These are phyloP conservation scores for Lampris incognitus DNA, from an alignment of 2,113 vertebrate genomes.

Conservation along the genomic window DNA sequence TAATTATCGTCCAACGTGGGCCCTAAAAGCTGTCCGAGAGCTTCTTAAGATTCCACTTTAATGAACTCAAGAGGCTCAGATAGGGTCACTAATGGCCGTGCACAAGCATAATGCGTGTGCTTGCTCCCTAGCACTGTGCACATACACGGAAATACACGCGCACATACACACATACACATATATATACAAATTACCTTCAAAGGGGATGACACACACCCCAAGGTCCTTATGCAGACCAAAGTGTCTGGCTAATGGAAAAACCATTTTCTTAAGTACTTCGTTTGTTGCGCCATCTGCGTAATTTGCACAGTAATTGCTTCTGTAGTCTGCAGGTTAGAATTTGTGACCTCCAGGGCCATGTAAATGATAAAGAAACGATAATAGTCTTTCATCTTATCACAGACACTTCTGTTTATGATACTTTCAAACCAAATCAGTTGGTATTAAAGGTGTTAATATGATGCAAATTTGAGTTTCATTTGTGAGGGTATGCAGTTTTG, in stretches of 20 bases:
- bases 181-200: conserved; percentile 28
- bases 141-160: conserved; percentile 34
- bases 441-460: conserved; percentile 27
- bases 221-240: conserved; percentile 69
- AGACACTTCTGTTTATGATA: conserved; percentile 29
- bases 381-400: conserved; percentile 46
- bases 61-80: conserved; percentile 15
- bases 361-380: conserved; percentile 62
- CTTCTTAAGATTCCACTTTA: conserved; percentile 11
- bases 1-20: conserved; percentile 27
- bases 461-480: conserved; percentile 17
- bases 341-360: conserved; percentile 59
- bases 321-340: conserved; percentile 61
- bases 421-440: conserved; percentile 49
- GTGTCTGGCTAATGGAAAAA: conserved; percentile 79
- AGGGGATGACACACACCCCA: conserved; percentile 46
- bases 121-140: background rate
- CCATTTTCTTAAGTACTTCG: conserved; percentile 78
- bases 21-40: conserved; percentile 15
- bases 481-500: background rate
- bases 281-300: conserved; percentile 75
- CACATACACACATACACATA: conserved; percentile 22
- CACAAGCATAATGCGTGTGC: conserved; percentile 1
- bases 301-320: conserved; percentile 76
- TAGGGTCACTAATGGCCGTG: conserved; percentile 39